Base-by-base conservation (phyloP, 1,140 invertebrate species). In the Adelges cooleyi region DNA sequence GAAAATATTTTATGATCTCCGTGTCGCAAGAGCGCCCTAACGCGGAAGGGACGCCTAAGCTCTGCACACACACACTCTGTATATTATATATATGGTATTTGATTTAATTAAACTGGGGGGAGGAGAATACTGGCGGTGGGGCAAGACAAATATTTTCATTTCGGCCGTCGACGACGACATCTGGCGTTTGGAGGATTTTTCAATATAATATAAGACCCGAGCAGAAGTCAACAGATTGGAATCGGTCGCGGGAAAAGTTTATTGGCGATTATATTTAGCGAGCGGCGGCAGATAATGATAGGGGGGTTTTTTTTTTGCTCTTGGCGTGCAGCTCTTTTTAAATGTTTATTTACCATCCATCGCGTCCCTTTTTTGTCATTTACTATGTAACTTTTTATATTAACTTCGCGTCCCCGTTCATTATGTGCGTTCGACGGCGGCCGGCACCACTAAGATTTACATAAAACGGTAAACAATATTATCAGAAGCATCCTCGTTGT, bases 91-190 rank as follows among this genome's bases (percentile, higher is more conserved):
- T 29, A 48, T 33, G 29, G 42, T 62, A 62, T 62, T 62, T 42
- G 56, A 62, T 62, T 62, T 62, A 62, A 62, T 62, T 62, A 62
- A 62, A 62, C 56, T 23, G n/a, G 36, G 11, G 38, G 36, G n/a
- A n/a, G n/a, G 42, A 29, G 42, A 54, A 54, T 54, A 44, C 38
- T 40, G 38, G 40, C 13, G 3, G 51, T 27, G 56, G 40, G 25
- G 42, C 13, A 46, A 62, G 56, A 62, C 42, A 62, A 62, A 62
- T 62, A 62, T 62, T 62, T 62, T 62, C 40, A 62, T 62, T 62
- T 62, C 40, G 18, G 40, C 49, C 18, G 48, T 3, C 15, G 49
- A 10, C 38, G 40, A 48, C 56, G 42, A 62, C 56, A 62, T 62
- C 56, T 62, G 56, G 56, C 42, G 56, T 25, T 62, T 20, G 22